A percentile compares a stretch with the other conserved stretches of the same genome.
These are phyloP conservation scores for Trachelus stipa DNA, from an alignment of 2,888 invertebrate species.

Conservation along the genomic window DNA sequence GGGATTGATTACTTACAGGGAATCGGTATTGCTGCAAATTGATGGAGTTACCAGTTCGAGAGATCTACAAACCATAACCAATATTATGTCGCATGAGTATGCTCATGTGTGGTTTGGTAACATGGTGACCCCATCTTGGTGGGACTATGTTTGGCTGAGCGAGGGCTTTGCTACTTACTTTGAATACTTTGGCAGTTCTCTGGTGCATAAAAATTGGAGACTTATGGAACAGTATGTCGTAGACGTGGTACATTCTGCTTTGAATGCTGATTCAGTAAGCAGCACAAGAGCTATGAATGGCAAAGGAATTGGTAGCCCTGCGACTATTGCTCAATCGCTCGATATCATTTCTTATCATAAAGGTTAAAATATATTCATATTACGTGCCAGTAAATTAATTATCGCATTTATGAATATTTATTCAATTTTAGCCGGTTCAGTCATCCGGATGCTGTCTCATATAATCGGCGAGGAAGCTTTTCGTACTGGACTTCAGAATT, in stretches of 20 bases:
- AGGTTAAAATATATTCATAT: slow-evolving; percentile 61
- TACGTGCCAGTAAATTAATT: background rate
- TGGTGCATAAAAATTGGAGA: slow-evolving; percentile 60
- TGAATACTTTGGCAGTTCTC: slow-evolving; percentile 57
- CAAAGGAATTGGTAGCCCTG: slow-evolving; percentile 66
- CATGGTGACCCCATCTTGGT: slow-evolving; percentile 59
- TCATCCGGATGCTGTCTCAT: slow-evolving; percentile 72
- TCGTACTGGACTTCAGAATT: slow-evolving; percentile 68
- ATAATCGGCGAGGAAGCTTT: slow-evolving; percentile 70
- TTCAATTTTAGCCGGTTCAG: slow-evolving; percentile 54
- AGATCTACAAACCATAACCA: slow-evolving; percentile 30
- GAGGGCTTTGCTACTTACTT: slow-evolving; percentile 71
- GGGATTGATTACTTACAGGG: slow-evolving; percentile 85
- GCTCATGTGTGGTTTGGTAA: slow-evolving; percentile 70
- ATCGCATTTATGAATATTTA: background rate
- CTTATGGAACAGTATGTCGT: slow-evolving; percentile 66
- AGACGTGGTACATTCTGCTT: slow-evolving; percentile 58
- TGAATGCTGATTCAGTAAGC: slow-evolving; percentile 64
- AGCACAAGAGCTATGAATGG: slow-evolving; percentile 71
- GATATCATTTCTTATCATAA: slow-evolving; percentile 75
- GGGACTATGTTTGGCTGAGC: slow-evolving; percentile 64
- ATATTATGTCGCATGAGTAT: slow-evolving; percentile 68
- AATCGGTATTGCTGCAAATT: slow-evolving; percentile 40
- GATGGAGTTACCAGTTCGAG: slow-evolving; percentile 30
- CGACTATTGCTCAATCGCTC: slow-evolving; percentile 69